These are phyloP conservation scores for Gorilla gorilla DNA, from an alignment of 2,113 vertebrate genomes.

Conservation along the genomic window DNA sequence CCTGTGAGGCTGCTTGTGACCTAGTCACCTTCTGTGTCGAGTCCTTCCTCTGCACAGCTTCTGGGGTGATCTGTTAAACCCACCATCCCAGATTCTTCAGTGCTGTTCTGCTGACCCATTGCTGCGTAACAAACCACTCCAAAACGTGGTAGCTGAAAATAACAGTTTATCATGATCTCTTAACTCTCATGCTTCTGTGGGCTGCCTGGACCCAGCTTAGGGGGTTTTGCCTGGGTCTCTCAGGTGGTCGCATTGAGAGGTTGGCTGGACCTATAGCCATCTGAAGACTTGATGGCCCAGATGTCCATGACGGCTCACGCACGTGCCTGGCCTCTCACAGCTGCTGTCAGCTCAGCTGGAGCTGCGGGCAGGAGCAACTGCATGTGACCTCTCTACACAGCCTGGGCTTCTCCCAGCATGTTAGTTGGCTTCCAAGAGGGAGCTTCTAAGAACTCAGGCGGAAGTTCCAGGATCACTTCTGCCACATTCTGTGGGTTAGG, in stretches of 20 bases:
- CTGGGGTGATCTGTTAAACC: background rate
- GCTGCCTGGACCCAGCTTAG: background rate
- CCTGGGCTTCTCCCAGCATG: background rate
- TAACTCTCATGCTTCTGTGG: background rate
- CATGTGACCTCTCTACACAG: background rate
- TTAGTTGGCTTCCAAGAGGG: background rate
- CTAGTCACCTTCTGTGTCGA: background rate
- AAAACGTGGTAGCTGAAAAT: background rate
- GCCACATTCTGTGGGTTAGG: background rate
- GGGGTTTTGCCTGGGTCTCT: background rate
- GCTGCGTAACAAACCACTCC: background rate
- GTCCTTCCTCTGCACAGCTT: background rate
- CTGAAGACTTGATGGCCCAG: background rate
- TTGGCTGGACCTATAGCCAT: background rate
- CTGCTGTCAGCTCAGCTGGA: background rate
- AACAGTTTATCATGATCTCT: background rate
- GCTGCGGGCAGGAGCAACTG: background rate
- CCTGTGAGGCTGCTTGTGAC: background rate
- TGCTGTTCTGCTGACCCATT: background rate
- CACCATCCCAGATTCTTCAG: background rate
- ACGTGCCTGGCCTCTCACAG: background rate
- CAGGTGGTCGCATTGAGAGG: background rate
- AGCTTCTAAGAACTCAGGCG: background rate
- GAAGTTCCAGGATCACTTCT: background rate
- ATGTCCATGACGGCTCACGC: background rate